phyloP scores from a whole-genome alignment of 92 coral and sea anemone genomes.

The Diadumene lineata region DNA sequence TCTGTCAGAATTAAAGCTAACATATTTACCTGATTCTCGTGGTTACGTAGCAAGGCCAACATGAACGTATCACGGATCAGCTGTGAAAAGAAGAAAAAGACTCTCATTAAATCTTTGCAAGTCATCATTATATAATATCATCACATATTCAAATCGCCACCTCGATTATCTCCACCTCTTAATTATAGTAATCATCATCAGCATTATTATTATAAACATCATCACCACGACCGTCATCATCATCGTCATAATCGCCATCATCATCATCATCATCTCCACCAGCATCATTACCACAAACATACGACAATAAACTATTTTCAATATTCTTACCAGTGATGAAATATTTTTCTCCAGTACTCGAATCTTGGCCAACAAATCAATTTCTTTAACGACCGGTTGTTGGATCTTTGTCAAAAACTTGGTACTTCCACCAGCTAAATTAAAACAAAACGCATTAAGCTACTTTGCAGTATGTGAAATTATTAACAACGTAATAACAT shows the following conservation, averaged over 20 bases:
- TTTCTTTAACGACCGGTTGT: not conserved
- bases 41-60: not conserved
- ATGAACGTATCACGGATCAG: constrained; percentile 1
- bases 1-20: no score
- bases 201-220: not conserved
- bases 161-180: no score
- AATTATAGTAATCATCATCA: not conserved
- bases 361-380: not conserved
- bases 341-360: constrained; percentile 10
- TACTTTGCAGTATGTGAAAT: no score
- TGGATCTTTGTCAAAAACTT: not conserved
- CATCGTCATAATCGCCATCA: not conserved
- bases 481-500: no score
- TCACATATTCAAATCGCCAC: no score
- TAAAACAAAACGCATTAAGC: not conserved
- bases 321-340: constrained; percentile 8
- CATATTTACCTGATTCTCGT: not conserved
- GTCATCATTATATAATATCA: no score
- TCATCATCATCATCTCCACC: not conserved
- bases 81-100: not conserved
- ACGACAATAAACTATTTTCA: not conserved
- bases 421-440: not conserved
- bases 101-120: no score
- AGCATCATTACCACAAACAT: not conserved
- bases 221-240: not conserved